Conservation (phyloP, 2,797 vertebrate genomes). For the Pagetopsis macropterus region DNA sequence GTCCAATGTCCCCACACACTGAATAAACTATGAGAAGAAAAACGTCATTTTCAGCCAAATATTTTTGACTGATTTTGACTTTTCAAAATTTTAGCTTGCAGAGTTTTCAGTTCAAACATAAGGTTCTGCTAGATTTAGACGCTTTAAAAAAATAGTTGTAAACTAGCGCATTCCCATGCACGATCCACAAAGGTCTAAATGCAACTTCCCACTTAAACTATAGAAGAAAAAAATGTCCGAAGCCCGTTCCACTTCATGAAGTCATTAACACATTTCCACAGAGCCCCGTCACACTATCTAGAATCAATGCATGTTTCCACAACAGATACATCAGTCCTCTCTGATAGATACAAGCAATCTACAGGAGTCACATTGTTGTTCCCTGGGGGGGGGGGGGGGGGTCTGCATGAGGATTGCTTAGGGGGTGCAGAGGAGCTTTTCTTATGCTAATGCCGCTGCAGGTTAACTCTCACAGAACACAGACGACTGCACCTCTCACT, state of each 20-base stretch:
- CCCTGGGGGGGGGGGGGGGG: constrained; percentile 32
- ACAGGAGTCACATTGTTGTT: constrained; percentile 73
- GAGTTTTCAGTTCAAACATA: no score
- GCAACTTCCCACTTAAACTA: background rate
- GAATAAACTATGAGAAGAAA: no score
- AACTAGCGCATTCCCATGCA: no score
- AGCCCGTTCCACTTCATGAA: background rate
- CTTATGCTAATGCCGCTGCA: constrained; percentile 73
- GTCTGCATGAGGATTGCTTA: no score
- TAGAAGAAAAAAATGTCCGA: background rate
- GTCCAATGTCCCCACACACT: no score
- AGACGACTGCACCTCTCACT: constrained; percentile 30
- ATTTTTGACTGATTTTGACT: no score
- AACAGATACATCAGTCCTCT: constrained; percentile 81
- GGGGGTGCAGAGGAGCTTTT: constrained; percentile 52
- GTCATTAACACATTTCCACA: background rate
- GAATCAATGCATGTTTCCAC: constrained; percentile 75
- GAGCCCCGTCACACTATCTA: constrained; percentile 42
- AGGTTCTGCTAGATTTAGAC: no score
- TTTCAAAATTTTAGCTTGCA: no score
- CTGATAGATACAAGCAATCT: constrained; percentile 81
- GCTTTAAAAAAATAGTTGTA: no score
- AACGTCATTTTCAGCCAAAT: no score
- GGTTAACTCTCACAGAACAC: constrained; percentile 14
- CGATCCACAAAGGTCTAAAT: no score